Percentiles rank a stretch among this genome's conserved stretches.
Evolutionary conservation across 2,888 invertebrate species (phyloP).

Genomic region (Sphaerolaimus hirsutus): DNA sequence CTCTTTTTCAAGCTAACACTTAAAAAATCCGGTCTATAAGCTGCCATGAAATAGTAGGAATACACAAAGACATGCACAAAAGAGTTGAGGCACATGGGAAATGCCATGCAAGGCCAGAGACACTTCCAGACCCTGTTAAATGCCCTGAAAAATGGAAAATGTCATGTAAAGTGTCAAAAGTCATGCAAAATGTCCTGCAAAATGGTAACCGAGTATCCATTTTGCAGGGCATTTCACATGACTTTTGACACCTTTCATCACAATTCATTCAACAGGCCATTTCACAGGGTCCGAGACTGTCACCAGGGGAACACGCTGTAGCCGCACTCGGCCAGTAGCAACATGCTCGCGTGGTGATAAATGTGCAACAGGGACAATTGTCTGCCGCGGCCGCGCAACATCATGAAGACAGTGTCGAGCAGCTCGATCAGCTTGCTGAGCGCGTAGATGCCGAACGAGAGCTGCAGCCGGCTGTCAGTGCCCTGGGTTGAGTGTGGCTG

Average conservation of each 20-base stretch:
- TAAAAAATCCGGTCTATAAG: neutral
- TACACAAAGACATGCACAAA: slow-evolving; percentile 24
- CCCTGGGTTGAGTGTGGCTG: too few relatives aligned
- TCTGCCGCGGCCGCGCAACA: slow-evolving; percentile 21
- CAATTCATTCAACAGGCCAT: too few relatives aligned
- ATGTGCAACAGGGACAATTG: slow-evolving; percentile 26
- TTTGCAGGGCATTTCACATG: too few relatives aligned
- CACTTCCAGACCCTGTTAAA: too few relatives aligned
- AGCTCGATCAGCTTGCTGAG: slow-evolving; percentile 23
- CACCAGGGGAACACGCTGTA: slow-evolving; percentile 16
- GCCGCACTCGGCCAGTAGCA: slow-evolving; percentile 22
- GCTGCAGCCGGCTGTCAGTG: slow-evolving; percentile 10
- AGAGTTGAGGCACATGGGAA: slow-evolving; percentile 21
- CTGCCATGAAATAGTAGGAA: slow-evolving; percentile 21
- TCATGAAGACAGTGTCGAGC: slow-evolving; percentile 26
- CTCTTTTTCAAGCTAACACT: slow-evolving; percentile 18
- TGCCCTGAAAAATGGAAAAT: too few relatives aligned
- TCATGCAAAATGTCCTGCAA: too few relatives aligned
- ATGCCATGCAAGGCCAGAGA: slow-evolving; percentile 23
- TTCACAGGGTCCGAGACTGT: too few relatives aligned
- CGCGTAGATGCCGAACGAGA: slow-evolving; percentile 19
- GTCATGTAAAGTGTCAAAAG: too few relatives aligned
- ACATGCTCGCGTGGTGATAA: slow-evolving; percentile 26
- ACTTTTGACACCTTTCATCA: too few relatives aligned
- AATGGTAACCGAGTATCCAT: too few relatives aligned